These are phyloP conservation scores for Onychostoma macrolepis DNA, from an alignment of 2,113 vertebrate genomes.

Conservation along the genomic window DNA sequence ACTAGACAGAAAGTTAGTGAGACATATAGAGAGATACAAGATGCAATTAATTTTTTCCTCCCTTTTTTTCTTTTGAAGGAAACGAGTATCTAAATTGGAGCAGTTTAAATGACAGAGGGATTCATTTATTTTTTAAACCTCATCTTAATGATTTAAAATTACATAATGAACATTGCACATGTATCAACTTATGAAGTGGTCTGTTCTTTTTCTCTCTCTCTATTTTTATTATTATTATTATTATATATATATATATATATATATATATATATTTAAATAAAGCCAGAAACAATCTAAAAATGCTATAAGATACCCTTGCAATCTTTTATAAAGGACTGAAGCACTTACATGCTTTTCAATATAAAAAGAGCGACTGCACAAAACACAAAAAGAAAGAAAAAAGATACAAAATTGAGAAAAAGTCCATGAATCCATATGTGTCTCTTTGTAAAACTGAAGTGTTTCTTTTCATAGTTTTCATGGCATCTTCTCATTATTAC, in stretches of 20 bases:
- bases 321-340: background rate
- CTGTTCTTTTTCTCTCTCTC: background rate
- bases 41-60: background rate
- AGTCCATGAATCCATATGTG: background rate
- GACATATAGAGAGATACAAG: constrained; percentile 41
- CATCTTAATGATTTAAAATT: background rate
- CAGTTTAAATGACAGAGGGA: background rate
- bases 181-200: background rate
- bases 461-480: background rate
- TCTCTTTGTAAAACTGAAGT: background rate
- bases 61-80: background rate
- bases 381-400: background rate
- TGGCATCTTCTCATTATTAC: background rate
- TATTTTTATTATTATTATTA: no score
- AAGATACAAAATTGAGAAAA: background rate
- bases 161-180: background rate
- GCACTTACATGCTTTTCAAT: background rate
- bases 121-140: background rate
- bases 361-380: background rate
- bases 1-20: constrained; percentile 49
- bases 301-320: background rate
- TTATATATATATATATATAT: no score
- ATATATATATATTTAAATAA: no score
- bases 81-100: background rate
- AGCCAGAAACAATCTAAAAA: background rate